These are phyloP conservation scores for Cephalopholis sonnerati DNA, from an alignment of 2,113 vertebrate genomes.

Conservation along the genomic window DNA sequence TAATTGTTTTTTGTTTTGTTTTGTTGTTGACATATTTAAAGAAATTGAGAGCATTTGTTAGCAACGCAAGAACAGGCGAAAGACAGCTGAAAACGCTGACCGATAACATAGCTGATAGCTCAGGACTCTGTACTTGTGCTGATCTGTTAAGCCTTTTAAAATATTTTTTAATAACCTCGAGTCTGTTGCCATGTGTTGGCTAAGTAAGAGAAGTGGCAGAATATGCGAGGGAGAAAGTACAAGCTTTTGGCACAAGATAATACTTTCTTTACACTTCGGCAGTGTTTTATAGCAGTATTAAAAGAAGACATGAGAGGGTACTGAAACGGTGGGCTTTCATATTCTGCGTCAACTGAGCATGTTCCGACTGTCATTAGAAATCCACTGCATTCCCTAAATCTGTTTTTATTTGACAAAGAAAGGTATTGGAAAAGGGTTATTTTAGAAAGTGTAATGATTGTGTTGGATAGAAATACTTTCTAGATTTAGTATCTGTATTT, in stretches of 20 bases:
- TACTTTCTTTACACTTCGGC: slow-evolving; percentile 14
- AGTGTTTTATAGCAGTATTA: slow-evolving; percentile 19
- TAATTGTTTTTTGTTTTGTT: not conserved
- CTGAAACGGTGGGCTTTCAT: not conserved
- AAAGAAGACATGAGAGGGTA: slow-evolving; percentile 3
- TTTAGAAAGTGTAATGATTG: not conserved
- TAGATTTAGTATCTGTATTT: slow-evolving; percentile 23
- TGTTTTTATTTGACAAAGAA: slow-evolving; percentile 2
- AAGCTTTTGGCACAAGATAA: slow-evolving; percentile 15
- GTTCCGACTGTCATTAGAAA: not conserved
- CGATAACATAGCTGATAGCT: not conserved
- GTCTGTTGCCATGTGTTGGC: slow-evolving; percentile 18
- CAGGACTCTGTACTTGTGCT: slow-evolving; percentile 12
- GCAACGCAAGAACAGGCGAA: not conserved
- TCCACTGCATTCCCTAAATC: not conserved
- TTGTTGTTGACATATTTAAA: slow-evolving; percentile 1
- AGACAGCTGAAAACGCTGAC: slow-evolving; percentile 18
- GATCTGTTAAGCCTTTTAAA: slow-evolving; percentile 3
- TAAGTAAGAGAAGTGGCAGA: not conserved
- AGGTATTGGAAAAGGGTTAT: not conserved
- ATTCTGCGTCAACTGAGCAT: not conserved
- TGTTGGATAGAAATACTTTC: not conserved
- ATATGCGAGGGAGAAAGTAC: slow-evolving; percentile 24
- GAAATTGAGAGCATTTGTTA: not conserved
- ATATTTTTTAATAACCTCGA: slow-evolving; percentile 5